A percentile compares a stretch with the other conserved stretches of the same genome.
Evolutionary conservation across 2,888 invertebrate species (phyloP).

Genomic region (Lagria hirta): DNA sequence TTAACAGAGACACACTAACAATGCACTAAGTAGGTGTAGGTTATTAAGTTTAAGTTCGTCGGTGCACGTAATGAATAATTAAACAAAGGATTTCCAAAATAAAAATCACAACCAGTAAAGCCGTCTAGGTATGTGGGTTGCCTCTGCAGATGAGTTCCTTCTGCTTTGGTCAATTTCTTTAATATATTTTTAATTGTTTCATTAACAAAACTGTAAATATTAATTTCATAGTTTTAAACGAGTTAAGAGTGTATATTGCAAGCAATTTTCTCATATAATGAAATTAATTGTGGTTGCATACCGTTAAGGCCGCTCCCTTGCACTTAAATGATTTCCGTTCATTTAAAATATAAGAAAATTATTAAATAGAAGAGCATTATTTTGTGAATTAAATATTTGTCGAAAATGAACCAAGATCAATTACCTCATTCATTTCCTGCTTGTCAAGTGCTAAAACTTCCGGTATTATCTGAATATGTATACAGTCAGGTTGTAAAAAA

Average conservation of each 20-base stretch:
- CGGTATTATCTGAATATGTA: no score
- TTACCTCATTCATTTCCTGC: conserved; percentile 22
- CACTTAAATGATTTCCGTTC: not conserved
- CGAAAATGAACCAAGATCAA: conserved; percentile 20
- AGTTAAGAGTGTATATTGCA: conserved; percentile 10
- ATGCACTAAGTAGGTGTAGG: conserved; percentile 23
- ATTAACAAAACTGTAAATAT: conserved; percentile 11
- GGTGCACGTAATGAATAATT: conserved; percentile 20
- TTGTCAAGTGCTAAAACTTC: conserved; percentile 16
- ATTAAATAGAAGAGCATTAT: no score
- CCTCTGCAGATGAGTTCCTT: conserved; percentile 1
- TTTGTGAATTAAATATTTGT: no score
- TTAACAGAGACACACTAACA: conserved; percentile 22
- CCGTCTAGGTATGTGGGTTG: no score
- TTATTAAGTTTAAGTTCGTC: conserved; percentile 25
- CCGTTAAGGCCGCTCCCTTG: conserved; percentile 9
- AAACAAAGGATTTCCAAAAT: conserved; percentile 9
- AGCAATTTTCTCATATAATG: conserved; percentile 15
- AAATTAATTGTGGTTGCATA: conserved; percentile 18
- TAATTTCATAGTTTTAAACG: conserved; percentile 14
- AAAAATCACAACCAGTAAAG: no score
- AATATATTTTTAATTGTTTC: conserved; percentile 6
- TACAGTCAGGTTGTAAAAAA: no score
- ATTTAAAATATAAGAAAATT: no score
- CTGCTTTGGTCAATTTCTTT: conserved; percentile 2